Conservation (phyloP, 2,113 vertebrate species). For the Proteles cristata region DNA sequence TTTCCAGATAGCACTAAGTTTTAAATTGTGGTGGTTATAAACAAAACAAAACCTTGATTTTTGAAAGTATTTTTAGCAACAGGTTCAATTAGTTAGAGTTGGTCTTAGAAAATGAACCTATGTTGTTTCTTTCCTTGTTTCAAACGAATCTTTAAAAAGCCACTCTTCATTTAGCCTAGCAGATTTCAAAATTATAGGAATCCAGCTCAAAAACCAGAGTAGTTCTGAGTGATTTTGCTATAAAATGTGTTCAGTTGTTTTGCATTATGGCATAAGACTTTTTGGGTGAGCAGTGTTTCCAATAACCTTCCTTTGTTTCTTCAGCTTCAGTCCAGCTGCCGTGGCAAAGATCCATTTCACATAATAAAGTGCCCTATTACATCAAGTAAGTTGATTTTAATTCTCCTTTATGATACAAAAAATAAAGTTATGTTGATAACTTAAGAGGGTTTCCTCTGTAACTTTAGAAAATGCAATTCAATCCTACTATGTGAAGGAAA, state of each 20-base stretch:
- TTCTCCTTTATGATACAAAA: constrained; percentile 59
- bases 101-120: constrained; percentile 7
- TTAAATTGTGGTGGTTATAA: constrained; percentile 3
- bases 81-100: not conserved
- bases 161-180: constrained; percentile 65
- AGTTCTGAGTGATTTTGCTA: constrained; percentile 55
- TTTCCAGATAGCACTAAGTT: constrained; percentile 7
- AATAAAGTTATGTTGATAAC: constrained; percentile 13
- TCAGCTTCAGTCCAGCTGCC: constrained; percentile 95
- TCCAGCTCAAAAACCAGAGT: constrained; percentile 44
- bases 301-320: constrained; percentile 75
- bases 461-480: constrained; percentile 43
- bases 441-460: not conserved
- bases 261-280: constrained; percentile 49
- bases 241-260: constrained; percentile 58
- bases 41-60: not conserved
- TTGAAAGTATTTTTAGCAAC: not conserved
- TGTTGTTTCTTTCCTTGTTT: constrained; percentile 65
- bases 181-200: constrained; percentile 72
- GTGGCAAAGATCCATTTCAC: constrained; percentile 94
- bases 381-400: constrained; percentile 93
- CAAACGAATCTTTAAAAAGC: constrained; percentile 52
- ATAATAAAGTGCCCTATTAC: constrained; percentile 97
- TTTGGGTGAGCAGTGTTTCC: constrained; percentile 44
- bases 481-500: not conserved